A percentile compares a stretch with the other conserved stretches of the same genome.
Evolutionary conservation across 2,888 invertebrate species (phyloP).

Genomic region (Nymphalis urticae): DNA sequence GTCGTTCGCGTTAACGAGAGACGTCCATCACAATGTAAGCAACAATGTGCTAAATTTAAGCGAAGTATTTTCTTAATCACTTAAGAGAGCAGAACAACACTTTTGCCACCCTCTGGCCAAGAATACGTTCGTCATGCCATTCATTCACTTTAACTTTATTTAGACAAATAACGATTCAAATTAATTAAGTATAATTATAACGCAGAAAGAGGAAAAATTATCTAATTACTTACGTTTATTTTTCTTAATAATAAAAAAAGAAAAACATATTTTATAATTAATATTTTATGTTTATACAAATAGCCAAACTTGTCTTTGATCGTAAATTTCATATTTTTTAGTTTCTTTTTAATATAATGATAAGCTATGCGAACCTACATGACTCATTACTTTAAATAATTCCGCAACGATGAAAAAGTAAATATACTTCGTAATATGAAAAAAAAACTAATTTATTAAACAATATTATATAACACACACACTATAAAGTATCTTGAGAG

Average conservation of each 20-base stretch:
- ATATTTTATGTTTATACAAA: too few relatives aligned
- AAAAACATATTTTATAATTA: too few relatives aligned
- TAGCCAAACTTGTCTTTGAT: too few relatives aligned
- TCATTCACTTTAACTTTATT: background rate
- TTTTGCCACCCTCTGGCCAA: background rate
- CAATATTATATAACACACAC: conserved; percentile 10
- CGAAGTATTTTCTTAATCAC: conserved; percentile 14
- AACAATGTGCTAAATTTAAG: conserved; percentile 16
- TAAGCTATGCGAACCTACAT: too few relatives aligned
- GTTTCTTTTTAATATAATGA: too few relatives aligned
- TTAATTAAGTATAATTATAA: too few relatives aligned
- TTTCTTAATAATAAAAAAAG: too few relatives aligned
- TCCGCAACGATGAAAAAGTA: background rate
- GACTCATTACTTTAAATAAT: background rate
- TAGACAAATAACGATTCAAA: background rate
- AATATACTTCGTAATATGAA: background rate
- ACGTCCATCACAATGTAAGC: conserved; percentile 17
- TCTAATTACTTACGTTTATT: too few relatives aligned
- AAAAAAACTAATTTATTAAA: conserved; percentile 18
- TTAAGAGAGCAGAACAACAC: background rate
- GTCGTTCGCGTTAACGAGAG: conserved; percentile 19
- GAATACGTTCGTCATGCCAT: background rate
- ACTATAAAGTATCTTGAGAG: conserved; percentile 7
- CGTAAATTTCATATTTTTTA: too few relatives aligned
- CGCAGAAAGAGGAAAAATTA: too few relatives aligned